Percentiles rank a stretch among this genome's conserved stretches.
Evolutionary conservation across 2,797 vertebrate genomes (phyloP).

Genomic region (Esox lucius): DNA sequence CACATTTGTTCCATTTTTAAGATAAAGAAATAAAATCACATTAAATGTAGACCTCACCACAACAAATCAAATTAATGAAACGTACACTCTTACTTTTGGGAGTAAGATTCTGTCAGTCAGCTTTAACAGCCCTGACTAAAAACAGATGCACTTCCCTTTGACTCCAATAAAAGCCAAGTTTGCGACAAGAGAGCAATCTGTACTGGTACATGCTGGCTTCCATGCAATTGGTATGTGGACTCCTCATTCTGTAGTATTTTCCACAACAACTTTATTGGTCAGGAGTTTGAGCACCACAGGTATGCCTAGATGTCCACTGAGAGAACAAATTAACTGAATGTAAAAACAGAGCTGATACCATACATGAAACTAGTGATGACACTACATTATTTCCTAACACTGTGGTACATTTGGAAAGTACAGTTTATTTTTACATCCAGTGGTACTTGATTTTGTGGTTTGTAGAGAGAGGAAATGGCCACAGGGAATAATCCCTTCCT

Average conservation of each 20-base stretch:
- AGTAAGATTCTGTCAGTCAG: too few species aligned
- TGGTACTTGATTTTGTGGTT: background rate
- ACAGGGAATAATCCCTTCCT: slow-evolving; percentile 55
- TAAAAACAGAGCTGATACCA: background rate
- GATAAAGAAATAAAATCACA: background rate
- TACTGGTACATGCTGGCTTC: too few species aligned
- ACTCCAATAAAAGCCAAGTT: too few species aligned
- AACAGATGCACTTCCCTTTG: too few species aligned
- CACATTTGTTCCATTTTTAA: background rate
- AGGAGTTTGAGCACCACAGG: background rate
- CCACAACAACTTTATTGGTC: background rate
- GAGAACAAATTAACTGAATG: background rate
- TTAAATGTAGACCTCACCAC: too few species aligned
- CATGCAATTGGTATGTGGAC: too few species aligned
- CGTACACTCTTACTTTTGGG: too few species aligned
- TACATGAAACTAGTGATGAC: background rate
- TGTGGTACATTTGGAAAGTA: background rate
- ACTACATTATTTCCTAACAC: background rate
- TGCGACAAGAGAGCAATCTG: too few species aligned
- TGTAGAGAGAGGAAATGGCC: slow-evolving; percentile 34
- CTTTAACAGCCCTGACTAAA: too few species aligned
- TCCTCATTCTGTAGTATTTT: too few species aligned
- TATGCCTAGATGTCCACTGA: background rate
- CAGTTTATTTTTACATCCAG: background rate
- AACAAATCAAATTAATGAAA: too few species aligned